Base-by-base conservation (phyloP, 2,113 vertebrate species). In the Siphamia tubifer region DNA sequence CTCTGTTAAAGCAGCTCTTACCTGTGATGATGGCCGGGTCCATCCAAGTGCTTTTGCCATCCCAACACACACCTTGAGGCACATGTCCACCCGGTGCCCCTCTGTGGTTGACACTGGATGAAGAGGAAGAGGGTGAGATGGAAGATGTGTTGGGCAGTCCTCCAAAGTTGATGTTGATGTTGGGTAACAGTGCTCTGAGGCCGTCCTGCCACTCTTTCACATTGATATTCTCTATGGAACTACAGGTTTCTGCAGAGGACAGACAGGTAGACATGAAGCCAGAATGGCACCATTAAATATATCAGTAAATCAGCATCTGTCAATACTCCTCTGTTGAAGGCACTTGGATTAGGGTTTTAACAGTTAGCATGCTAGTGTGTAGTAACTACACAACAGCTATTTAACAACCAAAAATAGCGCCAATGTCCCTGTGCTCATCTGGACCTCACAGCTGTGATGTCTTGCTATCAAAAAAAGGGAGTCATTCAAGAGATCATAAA, bases 131-230 rank as follows among this genome's bases (percentile, higher is more conserved):
- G 13, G 88, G 87, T 4, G 86, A 86, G 77, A 94, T 94, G 89
- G 94, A 94, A 54, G 94, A 94, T 83, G 94, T 93, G 94, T 93
- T 94, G 88, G 94, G 94, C 91, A 96, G 94, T 89, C 95, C 95
- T 91, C 95, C 95, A 91, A 97, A 97, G 94, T 93, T 97, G 92
- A 97, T 96, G 94, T 97, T 97, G 94, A 97, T 96, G 94, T 97
- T 97, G 90, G 95, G 95, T 91, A 97, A 92, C 92, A 97, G 95
- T 81, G 95, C 95, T 91, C 94, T 93, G 85, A 97, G 95, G 90
- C 95, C 95, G 85, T 97, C 95, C 91, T 97, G 95, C 95, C 95
- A 96, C 91, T 96, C 95, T 92, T 96, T 97, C 93, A 96, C 92
- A 93, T 94, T 96, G 93, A 95, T 92, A 93, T 93, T 94, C 91